phyloP scores from a whole-genome alignment of 1,140 invertebrate species.

The Oreohelix idahoensis region DNA sequence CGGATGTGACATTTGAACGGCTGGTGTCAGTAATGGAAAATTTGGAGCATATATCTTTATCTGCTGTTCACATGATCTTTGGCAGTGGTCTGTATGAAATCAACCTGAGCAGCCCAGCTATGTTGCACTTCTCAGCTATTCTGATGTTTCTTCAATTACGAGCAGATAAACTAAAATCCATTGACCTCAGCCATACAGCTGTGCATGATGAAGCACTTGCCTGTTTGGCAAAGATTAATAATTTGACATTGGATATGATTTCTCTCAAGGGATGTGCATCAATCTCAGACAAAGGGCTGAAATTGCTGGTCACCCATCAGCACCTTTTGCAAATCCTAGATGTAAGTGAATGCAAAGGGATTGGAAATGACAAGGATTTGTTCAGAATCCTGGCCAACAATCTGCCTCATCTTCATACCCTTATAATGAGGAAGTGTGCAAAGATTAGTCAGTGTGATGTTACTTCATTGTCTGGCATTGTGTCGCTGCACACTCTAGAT shows the following conservation, averaged over 20 bases:
- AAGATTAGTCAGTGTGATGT: constrained; percentile 30
- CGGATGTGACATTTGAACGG: constrained; percentile 30
- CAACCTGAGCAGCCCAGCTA: constrained; percentile 9
- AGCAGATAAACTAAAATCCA: constrained; percentile 1
- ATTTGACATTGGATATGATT: constrained; percentile 20
- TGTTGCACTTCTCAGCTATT: constrained; percentile 29
- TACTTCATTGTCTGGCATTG: not conserved
- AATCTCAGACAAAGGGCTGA: constrained; percentile 31
- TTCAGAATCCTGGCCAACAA: constrained; percentile 20
- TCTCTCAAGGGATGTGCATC: constrained; percentile 10
- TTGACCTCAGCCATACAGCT: constrained; percentile 30
- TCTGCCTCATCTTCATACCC: constrained; percentile 31
- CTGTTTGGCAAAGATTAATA: not conserved
- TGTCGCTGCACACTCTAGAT: constrained; percentile 16
- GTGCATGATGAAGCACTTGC: constrained; percentile 25
- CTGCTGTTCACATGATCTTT: constrained; percentile 34
- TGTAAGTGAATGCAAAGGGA: constrained; percentile 20
- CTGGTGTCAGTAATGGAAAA: constrained; percentile 23
- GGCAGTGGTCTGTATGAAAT: not conserved
- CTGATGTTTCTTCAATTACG: constrained; percentile 12
- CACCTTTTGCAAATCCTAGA: constrained; percentile 17
- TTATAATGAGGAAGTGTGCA: constrained; percentile 30
- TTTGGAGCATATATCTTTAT: constrained; percentile 20
- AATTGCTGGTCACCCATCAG: constrained; percentile 9
- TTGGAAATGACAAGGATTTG: constrained; percentile 15